Evolutionary conservation across 2,797 vertebrate genomes (phyloP).

Genomic region (Xenopus petersii): DNA sequence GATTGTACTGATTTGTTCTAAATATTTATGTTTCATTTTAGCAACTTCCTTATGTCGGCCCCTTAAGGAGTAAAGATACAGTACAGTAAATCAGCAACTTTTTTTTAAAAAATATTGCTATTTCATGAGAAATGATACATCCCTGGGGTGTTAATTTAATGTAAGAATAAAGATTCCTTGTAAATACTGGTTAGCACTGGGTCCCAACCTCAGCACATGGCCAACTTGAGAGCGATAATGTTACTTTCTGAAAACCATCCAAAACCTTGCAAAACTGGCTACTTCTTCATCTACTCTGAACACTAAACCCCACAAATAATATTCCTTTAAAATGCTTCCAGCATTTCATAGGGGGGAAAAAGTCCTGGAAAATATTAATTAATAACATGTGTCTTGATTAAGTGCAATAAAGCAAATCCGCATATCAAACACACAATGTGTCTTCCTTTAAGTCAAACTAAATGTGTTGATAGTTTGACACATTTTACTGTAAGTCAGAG

Average conservation of each 20-base stretch:
- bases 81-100: slow-evolving; percentile 60
- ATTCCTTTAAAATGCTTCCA: slow-evolving; percentile 46
- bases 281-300: slow-evolving; percentile 54
- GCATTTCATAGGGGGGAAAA: slow-evolving; percentile 14
- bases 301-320: slow-evolving; percentile 32
- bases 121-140: slow-evolving; percentile 58
- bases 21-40: slow-evolving; percentile 44
- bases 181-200: slow-evolving; percentile 55
- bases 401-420: slow-evolving; percentile 42
- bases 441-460: slow-evolving; percentile 41
- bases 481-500: slow-evolving; percentile 40
- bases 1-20: slow-evolving; percentile 56
- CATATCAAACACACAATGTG: slow-evolving; percentile 49
- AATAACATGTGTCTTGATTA: slow-evolving; percentile 46
- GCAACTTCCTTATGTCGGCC: slow-evolving; percentile 52
- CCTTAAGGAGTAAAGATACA: slow-evolving; percentile 53
- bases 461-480: slow-evolving; percentile 45
- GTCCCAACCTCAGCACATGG: slow-evolving; percentile 53
- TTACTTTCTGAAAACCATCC: slow-evolving; percentile 61
- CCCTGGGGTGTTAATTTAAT: slow-evolving; percentile 55
- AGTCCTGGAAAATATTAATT: slow-evolving; percentile 49
- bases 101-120: slow-evolving; percentile 65
- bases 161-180: slow-evolving; percentile 61
- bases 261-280: slow-evolving; percentile 58
- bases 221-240: slow-evolving; percentile 64